Conservation (phyloP, 2,888 invertebrate species). For the Brachyptera risi region DNA sequence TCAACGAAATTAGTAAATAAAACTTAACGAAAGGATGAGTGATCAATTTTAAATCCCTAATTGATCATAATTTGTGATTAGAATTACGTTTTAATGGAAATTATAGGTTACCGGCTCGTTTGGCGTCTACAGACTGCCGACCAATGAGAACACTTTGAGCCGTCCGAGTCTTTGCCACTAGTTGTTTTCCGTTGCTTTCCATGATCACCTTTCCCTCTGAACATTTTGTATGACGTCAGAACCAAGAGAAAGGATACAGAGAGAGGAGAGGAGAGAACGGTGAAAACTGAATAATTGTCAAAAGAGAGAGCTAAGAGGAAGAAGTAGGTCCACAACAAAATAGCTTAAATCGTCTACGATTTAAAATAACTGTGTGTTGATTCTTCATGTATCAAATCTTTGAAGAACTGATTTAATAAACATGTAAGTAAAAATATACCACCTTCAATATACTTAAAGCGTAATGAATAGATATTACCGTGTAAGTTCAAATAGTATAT, state of each 20-base stretch:
- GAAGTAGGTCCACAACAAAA: slow-evolving; percentile 45
- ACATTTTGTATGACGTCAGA: slow-evolving; percentile 5
- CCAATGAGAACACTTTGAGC: not conserved
- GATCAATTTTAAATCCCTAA: too few species aligned
- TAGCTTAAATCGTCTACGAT: slow-evolving; percentile 33
- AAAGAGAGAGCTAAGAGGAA: slow-evolving; percentile 48
- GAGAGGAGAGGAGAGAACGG: slow-evolving; percentile 6
- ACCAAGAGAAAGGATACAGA: not conserved
- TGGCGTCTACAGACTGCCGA: not conserved
- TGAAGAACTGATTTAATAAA: too few species aligned
- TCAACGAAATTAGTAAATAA: too few species aligned
- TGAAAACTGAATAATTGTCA: slow-evolving; percentile 32
- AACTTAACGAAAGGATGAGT: too few species aligned
- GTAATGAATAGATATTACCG: too few species aligned
- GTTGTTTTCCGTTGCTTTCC: not conserved
- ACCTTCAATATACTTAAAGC: too few species aligned
- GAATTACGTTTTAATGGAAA: not conserved
- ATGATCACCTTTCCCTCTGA: not conserved
- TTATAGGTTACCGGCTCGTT: not conserved
- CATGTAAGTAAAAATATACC: too few species aligned
- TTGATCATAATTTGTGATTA: too few species aligned
- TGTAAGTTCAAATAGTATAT: too few species aligned
- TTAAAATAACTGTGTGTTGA: too few species aligned
- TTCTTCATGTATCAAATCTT: too few species aligned
- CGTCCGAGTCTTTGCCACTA: not conserved